A percentile compares a stretch with the other conserved stretches of the same genome.
Conservation (phyloP, 2,888 invertebrate species). For the Vanessa cardui region DNA sequence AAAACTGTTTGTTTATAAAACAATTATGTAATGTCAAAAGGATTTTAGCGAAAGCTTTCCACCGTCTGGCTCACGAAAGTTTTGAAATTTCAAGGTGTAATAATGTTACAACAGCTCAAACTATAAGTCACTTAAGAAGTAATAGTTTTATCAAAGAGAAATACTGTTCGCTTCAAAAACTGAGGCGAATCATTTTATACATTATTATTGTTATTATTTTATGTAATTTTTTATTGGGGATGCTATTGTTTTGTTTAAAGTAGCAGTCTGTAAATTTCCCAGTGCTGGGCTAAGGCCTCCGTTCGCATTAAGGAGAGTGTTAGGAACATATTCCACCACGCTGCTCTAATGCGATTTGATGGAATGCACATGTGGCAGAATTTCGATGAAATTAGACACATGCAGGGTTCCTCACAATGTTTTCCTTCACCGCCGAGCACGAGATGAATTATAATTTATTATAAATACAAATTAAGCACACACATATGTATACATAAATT, state of each 20-base stretch:
- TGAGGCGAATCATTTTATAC: neutral
- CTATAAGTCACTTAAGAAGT: conserved; percentile 34
- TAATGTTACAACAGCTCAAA: conserved; percentile 31
- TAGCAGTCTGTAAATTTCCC: no score
- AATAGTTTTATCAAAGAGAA: conserved; percentile 34
- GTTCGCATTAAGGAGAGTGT: no score
- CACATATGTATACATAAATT: no score
- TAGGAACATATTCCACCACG: no score
- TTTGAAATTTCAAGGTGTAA: conserved; percentile 30
- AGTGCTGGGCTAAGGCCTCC: no score
- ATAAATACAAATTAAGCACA: no score
- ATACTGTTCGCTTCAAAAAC: conserved; percentile 18
- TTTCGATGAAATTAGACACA: no score
- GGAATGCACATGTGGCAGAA: no score
- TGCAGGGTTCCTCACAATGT: no score
- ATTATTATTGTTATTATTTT: neutral
- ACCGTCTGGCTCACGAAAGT: conserved; percentile 20
- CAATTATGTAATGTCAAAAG: conserved; percentile 14
- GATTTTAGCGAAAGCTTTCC: conserved; percentile 24
- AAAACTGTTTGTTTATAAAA: conserved; percentile 1
- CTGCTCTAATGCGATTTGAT: no score
- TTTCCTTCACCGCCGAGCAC: no score
- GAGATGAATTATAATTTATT: no score
- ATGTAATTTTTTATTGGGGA: neutral
- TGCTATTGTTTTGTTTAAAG: neutral